Conservation (phyloP, 2,888 invertebrate species). For the Rhagonycha lutea region DNA sequence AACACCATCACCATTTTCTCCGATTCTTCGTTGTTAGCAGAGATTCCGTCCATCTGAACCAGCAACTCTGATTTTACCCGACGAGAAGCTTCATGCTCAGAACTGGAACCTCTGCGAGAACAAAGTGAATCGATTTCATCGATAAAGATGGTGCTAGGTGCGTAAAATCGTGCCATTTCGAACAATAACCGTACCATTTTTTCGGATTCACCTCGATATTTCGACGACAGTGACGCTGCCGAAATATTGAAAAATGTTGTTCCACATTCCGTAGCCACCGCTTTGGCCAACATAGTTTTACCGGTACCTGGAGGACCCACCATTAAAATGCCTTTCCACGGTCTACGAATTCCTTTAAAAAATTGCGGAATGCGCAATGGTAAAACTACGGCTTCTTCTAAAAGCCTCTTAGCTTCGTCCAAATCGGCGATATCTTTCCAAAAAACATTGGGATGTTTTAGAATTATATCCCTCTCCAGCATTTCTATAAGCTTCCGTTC, state of each 20-base stretch:
- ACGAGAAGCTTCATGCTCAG: too few species aligned
- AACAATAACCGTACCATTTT: too few species aligned
- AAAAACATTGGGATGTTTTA: slow-evolving; percentile 92
- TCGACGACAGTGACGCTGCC: slow-evolving; percentile 62
- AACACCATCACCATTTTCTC: slow-evolving; percentile 91
- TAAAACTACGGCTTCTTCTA: slow-evolving; percentile 96
- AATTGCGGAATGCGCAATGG: slow-evolving; percentile 98
- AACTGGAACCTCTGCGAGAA: slow-evolving; percentile 81
- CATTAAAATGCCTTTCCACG: slow-evolving; percentile 96
- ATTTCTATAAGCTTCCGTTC: slow-evolving; percentile 92
- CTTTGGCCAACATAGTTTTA: slow-evolving; percentile 96
- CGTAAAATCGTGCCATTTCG: slow-evolving; percentile 73
- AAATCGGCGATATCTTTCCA: slow-evolving; percentile 96
- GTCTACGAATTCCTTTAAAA: slow-evolving; percentile 93
- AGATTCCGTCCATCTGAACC: too few species aligned
- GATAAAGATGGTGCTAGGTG: slow-evolving; percentile 97
- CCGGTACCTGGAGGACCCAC: slow-evolving; percentile 93
- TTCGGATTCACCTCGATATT: too few species aligned
- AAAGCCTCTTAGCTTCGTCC: slow-evolving; percentile 82
- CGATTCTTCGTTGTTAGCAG: slow-evolving; percentile 45
- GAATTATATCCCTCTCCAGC: slow-evolving; percentile 91
- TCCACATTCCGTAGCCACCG: slow-evolving; percentile 97
- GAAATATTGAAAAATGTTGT: slow-evolving; percentile 98
- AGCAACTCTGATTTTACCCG: too few species aligned
- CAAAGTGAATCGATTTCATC: slow-evolving; percentile 99